Evolutionary conservation across 2,797 vertebrate genomes (phyloP).

Genomic region (Pristis pectinata): DNA sequence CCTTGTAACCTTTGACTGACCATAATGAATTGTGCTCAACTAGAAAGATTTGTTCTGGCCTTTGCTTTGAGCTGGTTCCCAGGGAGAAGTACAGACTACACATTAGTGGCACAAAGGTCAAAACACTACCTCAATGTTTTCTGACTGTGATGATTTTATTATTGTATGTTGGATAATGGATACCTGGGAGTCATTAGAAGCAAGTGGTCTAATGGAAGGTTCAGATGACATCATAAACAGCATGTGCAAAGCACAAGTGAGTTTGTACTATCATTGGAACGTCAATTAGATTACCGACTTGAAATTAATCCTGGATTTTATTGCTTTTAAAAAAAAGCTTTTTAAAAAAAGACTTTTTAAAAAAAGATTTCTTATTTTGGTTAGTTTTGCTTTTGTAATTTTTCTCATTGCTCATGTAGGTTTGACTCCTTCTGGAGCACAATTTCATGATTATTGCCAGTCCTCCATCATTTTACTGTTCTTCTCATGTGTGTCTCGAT

Average conservation of each 20-base stretch:
- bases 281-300: conserved; percentile 15
- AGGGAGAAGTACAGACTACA: conserved; percentile 16
- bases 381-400: not conserved
- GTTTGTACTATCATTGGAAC: conserved; percentile 31
- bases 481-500: not conserved
- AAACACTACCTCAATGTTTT: not conserved
- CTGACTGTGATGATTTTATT: conserved; percentile 8
- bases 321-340: conserved; percentile 31
- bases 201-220: conserved; percentile 11
- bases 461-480: not conserved
- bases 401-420: not conserved
- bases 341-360: not conserved
- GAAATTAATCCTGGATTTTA: conserved; percentile 16
- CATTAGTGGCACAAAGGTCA: conserved; percentile 14
- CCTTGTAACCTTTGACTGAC: conserved; percentile 5
- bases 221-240: conserved; percentile 33
- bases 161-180: conserved; percentile 29
- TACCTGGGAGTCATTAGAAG: conserved; percentile 30
- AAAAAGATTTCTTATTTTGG: not conserved
- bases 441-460: not conserved
- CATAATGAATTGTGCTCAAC: not conserved
- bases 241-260: conserved; percentile 12
- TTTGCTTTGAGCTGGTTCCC: not conserved
- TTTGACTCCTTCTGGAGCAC: too few species aligned
- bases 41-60: not conserved